Conservation (phyloP, 2,113 vertebrate species). For the Girardinichthys multiradiatus region DNA sequence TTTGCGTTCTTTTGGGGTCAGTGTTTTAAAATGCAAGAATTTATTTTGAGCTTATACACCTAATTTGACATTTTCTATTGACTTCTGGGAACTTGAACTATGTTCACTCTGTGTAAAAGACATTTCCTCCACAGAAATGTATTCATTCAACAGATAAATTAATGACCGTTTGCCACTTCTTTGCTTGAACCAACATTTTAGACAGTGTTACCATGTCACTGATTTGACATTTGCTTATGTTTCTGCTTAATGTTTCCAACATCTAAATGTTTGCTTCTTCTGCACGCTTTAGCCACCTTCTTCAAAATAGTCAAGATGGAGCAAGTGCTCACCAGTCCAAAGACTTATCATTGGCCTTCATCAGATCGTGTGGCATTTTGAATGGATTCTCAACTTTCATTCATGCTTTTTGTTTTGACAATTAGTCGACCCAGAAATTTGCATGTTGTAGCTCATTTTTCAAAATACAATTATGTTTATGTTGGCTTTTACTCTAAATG, state of each 20-base stretch:
- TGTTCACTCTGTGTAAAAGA: conserved; percentile 7
- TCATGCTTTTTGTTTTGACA: conserved; percentile 33
- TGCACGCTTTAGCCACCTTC: background rate
- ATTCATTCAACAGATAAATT: no score
- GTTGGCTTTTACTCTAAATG: background rate
- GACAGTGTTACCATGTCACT: background rate
- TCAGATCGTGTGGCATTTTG: background rate
- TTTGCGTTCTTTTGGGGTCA: background rate
- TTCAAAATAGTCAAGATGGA: background rate
- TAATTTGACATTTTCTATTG: conserved; percentile 49
- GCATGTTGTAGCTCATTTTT: conserved; percentile 2
- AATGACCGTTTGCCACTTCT: no score
- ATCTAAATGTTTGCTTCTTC: background rate
- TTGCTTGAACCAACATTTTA: background rate
- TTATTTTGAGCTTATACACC: conserved; percentile 18
- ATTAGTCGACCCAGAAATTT: background rate
- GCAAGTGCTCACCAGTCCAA: background rate
- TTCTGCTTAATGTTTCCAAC: background rate
- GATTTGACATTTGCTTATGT: background rate
- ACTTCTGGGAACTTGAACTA: conserved; percentile 35
- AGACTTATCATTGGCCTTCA: background rate
- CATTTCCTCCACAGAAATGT: background rate
- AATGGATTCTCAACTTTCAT: background rate
- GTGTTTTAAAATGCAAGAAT: conserved; percentile 5
- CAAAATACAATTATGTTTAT: background rate